Base-by-base conservation (phyloP, 2,113 vertebrate species). In the Neomonachus schauinslandi region DNA sequence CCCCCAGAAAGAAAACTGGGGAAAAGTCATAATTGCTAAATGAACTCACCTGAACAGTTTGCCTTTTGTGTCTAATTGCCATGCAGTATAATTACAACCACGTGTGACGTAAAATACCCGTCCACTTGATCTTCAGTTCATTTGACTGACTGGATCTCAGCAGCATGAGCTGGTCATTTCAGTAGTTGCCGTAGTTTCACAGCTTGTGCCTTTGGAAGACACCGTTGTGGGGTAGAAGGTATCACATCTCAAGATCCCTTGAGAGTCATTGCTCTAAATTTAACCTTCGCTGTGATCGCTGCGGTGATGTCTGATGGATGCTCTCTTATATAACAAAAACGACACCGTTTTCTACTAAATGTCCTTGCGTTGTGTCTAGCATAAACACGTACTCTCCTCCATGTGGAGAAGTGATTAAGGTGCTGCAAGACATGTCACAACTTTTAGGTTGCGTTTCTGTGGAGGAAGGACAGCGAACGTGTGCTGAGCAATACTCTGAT, bases 111-210 rank as follows among this genome's bases (percentile, higher is more conserved):
- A 89, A 85, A 59, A 74, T 71, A 49, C 69, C n/a, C n/a, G 69
- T 94, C 96, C 77, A 55, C 67, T 95, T 80, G 91, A 93, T 96
- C 91, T 94, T 93, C 84, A 76, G 42, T 94, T 93, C 80, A 94
- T 95, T 97, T 76, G 71, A 94, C 89, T 97, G 6, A 42, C 39
- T 42, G 39, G 3, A 88, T 96, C 72, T 97, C 65, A 89, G 67
- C 19, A 91, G 13, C 19, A 22, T 28, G 36, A 49, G 33, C 31
- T 26, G 11, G 89, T 95, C 97, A 79, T 74, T 88, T 92, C 82
- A 51, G 72, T 61, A 28, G 24, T 39, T 76, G 84, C 72, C 63
- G 14, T 61, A 49, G 59, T 76, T 87, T 83, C 65, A 2, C n/a
- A 85, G 82, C 59, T 89, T 42, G 21, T 51, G 16, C 39, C 83